Conservation (phyloP, 2,113 vertebrate genomes). For the Picathartes gymnocephalus region DNA sequence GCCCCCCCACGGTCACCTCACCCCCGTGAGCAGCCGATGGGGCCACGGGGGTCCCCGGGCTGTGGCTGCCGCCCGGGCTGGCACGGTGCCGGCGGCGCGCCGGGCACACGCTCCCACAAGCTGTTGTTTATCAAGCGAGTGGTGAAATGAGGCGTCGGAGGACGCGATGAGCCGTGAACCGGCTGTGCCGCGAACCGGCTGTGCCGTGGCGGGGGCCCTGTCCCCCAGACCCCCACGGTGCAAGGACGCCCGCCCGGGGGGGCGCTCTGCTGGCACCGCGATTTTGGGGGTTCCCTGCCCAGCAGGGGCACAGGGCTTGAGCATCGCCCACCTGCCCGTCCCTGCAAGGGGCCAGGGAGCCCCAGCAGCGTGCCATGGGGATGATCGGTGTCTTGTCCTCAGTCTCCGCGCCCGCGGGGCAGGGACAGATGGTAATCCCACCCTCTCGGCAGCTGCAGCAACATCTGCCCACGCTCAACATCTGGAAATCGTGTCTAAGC, state of each 20-base stretch:
- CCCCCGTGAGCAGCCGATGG: not conserved
- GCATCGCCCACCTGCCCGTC: accelerated
- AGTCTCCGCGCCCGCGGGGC: accelerated
- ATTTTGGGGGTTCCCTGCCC: not conserved
- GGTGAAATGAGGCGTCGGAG: slow-evolving; percentile 42
- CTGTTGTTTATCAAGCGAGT: slow-evolving; percentile 14
- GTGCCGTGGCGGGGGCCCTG: not conserved
- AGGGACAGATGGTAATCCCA: not conserved
- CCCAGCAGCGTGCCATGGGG: accelerated
- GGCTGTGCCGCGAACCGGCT: not conserved
- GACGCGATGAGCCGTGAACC: slow-evolving; percentile 7
- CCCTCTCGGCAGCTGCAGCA: accelerated
- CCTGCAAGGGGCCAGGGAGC: not conserved
- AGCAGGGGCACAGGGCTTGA: accelerated
- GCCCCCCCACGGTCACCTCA: not conserved
- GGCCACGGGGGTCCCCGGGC: not conserved
- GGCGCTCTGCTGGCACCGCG: accelerated
- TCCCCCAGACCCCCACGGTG: accelerated
- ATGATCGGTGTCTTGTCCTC: accelerated
- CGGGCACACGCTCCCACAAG: not conserved
- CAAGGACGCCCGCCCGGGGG: not conserved
- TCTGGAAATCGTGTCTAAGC: not conserved
- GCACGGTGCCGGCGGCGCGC: not conserved
- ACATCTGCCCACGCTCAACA: not conserved
- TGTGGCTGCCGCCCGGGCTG: not conserved